Evolutionary conservation across 2,797 vertebrate genomes (phyloP), one percentile per base, ranked within the genome.

Genomic region (Amblyraja radiata): DNA sequence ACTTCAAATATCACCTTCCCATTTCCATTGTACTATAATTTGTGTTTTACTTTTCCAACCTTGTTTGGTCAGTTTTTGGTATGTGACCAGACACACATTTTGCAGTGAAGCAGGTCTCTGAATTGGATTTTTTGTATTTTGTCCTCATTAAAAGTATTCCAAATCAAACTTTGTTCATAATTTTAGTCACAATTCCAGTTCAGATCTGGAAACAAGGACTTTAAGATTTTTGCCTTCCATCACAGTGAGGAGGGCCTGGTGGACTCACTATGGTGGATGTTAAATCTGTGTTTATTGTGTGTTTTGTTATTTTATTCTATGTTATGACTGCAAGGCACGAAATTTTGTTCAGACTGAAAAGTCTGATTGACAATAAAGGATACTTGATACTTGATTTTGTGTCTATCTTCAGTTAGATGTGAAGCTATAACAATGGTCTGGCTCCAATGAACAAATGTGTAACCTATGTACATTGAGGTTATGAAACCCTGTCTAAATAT

Each of bases 31-130:
- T 74, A 46, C 36, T 73, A 16, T 73, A 10, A 14, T 90, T 90
- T 71, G 18, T 7, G 11, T 46, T 73, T 11, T 76, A 6, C 1
- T 46, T 18, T 58, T 39, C 13, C 68, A 73, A 46, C 6, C 25
- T 76, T 5, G 18, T 74, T 71, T 91, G 39, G 11, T 13, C 8
- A 46, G 1, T 46, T 73, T 71, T 73, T 54, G 18, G 23, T 54
- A 83, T 65, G 32, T 90, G 68, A 2, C 9, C 71, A 71, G 32
- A 5, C 65, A 21, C 13, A 54, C 16, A 71, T 68, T 11, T 39
- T 39, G 32, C 14, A 73, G 46, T 21, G 25, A 39, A 39, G 58
- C n/a, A 96, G 95, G 94, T 61, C 94, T 94, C 95, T 96, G 96
- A 96, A 95, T 97, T 94, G 93, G 39, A 88, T 36, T 36, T 1